Percentiles rank a stretch among this genome's conserved stretches.
Conservation (phyloP, 2,888 invertebrate genomes). For the Thereva unica region DNA sequence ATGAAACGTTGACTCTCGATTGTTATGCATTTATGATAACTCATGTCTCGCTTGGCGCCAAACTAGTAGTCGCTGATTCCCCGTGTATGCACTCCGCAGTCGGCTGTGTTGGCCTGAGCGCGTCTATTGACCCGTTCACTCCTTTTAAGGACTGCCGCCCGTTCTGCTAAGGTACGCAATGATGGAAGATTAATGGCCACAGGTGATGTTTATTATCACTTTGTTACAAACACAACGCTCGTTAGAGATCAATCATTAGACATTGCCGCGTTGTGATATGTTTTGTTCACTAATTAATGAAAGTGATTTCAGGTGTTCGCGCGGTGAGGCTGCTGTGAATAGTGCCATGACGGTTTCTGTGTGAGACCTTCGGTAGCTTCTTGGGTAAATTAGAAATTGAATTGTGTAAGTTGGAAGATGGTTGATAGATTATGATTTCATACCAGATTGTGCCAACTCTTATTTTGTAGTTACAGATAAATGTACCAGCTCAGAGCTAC, state of each 20-base stretch:
- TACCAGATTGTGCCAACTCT: too few species aligned
- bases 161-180: constrained; percentile 6
- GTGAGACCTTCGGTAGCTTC: too few species aligned
- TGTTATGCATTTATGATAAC: constrained; percentile 36
- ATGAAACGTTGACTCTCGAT: constrained; percentile 28
- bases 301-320: constrained; percentile 7
- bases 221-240: background rate
- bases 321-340: too few species aligned
- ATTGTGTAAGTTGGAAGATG: too few species aligned
- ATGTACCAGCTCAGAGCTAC: too few species aligned
- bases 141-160: constrained; percentile 29
- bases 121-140: constrained; percentile 31
- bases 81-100: background rate
- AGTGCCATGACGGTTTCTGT: too few species aligned
- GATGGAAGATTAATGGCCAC: constrained; percentile 27
- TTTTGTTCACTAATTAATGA: constrained; percentile 30
- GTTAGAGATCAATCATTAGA: constrained; percentile 18
- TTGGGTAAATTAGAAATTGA: too few species aligned
- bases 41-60: constrained; percentile 33
- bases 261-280: constrained; percentile 14
- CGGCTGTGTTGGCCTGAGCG: constrained; percentile 9
- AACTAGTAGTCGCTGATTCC: constrained; percentile 16
- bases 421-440: too few species aligned
- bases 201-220: constrained; percentile 32
- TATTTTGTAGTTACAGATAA: too few species aligned